A percentile compares a stretch with the other conserved stretches of the same genome.
Conservation (phyloP, 2,797 vertebrate species). For the Semaprochilodus insignis region DNA sequence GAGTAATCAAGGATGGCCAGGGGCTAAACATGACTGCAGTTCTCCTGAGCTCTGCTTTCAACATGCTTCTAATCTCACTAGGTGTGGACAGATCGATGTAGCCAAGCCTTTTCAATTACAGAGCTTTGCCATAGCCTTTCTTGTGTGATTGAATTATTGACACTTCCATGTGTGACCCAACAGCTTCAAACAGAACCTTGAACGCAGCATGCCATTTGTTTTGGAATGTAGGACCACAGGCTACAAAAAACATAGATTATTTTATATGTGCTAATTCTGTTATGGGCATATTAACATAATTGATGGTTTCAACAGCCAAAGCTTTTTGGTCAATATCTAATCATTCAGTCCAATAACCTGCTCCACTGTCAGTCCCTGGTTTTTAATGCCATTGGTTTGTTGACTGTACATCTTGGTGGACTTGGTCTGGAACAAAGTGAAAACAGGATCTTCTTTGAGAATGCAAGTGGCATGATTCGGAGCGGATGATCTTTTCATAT, state of each 20-base stretch:
- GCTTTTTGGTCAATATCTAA: neutral
- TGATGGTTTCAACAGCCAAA: neutral
- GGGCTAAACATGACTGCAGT: constrained; percentile 41
- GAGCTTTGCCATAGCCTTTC: constrained; percentile 65
- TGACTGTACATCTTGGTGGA: neutral
- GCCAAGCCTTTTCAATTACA: constrained; percentile 70
- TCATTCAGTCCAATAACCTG: neutral
- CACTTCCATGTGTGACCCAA: constrained; percentile 59
- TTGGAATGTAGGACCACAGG: constrained; percentile 49
- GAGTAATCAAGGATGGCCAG: constrained; percentile 46
- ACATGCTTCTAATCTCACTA: constrained; percentile 41
- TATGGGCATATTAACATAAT: neutral
- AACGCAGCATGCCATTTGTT: constrained; percentile 59
- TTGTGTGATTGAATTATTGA: constrained; percentile 65
- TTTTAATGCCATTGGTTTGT: neutral
- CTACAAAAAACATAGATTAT: constrained; percentile 56
- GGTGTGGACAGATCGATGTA: constrained; percentile 67
- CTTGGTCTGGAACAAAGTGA: no score
- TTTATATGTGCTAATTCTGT: neutral
- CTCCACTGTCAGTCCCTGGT: neutral
- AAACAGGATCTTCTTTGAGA: no score
- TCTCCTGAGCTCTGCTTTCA: constrained; percentile 48
- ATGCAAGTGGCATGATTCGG: no score
- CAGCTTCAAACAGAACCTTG: constrained; percentile 58
- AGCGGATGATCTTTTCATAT: no score